Base-by-base conservation (phyloP, 2,113 vertebrate species). In the Pao palembangensis region DNA sequence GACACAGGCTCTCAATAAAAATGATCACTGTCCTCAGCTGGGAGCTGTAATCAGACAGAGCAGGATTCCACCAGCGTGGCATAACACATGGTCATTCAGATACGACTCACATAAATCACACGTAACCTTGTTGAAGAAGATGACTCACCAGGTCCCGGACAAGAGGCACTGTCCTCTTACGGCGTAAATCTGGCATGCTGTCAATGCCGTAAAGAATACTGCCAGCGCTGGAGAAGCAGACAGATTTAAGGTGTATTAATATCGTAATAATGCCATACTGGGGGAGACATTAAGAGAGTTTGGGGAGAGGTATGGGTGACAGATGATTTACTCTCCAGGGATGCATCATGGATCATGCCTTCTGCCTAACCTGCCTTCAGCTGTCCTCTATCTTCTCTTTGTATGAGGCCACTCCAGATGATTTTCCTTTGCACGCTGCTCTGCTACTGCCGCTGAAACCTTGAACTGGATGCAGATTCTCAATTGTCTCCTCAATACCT, bases 151-250 rank as follows among this genome's bases (percentile, higher is more conserved):
- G 92, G 89, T 99, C 95, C 61, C 95, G 90, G 69, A 99, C 95
- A 82, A 99, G 93, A 73, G 97, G 97, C 76, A 99, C 81, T 38
- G 95, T 96, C 85, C 98, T 98, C 81, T 97, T 96, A 59, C 94
- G 94, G 11, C 97, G 92, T 79, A 99, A 93, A 91, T 99, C 96
- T 75, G 97, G 97, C 97, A 99, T 99, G 78, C 97, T 99, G 85
- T 99, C 97, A 80, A 99, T 99, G 73, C 97, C 96, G 42, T 98
- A 99, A 69, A 98, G 93, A 57, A 95, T 95, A 73, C 91, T 89
- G 57, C 93, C 93, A 82, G 90, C 84, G 74, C 95, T 99, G 80
- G 44, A 71, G 64, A 76, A 81, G 74, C 73, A 87, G 70, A 85
- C 75, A 88, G 87, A 79, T 90, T 89, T 74, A 79, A 84, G 83